Evolutionary conservation across 1,140 invertebrate genomes (phyloP), one percentile per base, ranked within the genome.

Genomic region (Zelostemma sp.): DNA sequence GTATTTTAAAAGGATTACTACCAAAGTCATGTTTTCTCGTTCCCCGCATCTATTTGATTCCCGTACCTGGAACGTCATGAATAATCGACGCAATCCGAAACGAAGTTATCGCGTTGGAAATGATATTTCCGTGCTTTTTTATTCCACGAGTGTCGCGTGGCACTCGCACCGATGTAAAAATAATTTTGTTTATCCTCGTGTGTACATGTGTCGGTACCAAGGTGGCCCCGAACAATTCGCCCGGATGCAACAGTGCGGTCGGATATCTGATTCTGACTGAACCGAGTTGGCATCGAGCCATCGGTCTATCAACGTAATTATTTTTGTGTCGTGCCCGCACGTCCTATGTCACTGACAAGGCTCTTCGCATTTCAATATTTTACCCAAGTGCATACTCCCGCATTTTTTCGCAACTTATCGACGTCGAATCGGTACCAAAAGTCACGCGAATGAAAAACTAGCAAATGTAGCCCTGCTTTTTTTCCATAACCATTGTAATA

Each of bases 271-370:
- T 79, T 79, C 73, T 78, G 74, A 75, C 75, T 75, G 67, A 49
- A 41, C 41, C 50, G 16, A 46, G 41, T 68, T 82, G 80, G 80
- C 79, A 47, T 6, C 4, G 2, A 43, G 79, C 80, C 80, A 79
- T 59, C 48, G 59, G 53, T 73, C 73, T 77, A 81, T 80, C 78
- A 78, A 56, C 68, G 70, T 79, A 82, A 82, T 82, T 82, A 82
- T 80, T 81, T 79, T 74, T 79, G 73, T 70, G 55, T 74, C 57
- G 35, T 54, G 18, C 51, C 46, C 21, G 6, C 25, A 4, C 25
- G 21, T 17, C 57, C 50, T 48, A 14, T 14, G 33, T 35, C 46
- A 71, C 33, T 48, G 35, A 38, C 35, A 38, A 14, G 5, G 11
- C 28, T 31, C 28, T 31, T 5, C 11, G 28, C 28, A 31, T 31